These are phyloP conservation scores for Camponotus pennsylvanicus DNA, from an alignment of 1,140 invertebrate species.

Conservation along the genomic window DNA sequence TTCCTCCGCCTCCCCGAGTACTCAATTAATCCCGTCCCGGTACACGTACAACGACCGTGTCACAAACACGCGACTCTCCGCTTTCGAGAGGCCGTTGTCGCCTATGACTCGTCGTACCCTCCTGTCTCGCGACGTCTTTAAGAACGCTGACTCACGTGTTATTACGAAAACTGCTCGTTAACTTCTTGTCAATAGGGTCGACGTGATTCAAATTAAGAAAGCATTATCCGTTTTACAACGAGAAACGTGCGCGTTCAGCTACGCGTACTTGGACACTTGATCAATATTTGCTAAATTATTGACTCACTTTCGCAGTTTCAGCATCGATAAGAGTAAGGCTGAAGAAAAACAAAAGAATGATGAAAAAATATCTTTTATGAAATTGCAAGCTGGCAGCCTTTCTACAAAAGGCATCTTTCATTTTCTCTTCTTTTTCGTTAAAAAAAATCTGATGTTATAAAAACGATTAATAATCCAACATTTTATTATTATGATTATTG, in stretches of 20 bases:
- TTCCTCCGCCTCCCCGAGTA: slow-evolving; percentile 45
- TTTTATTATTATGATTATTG: slow-evolving; percentile 12
- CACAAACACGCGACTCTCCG: slow-evolving; percentile 65
- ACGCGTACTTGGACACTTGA: slow-evolving; percentile 46
- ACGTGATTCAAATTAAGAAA: slow-evolving; percentile 64
- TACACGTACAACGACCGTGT: slow-evolving; percentile 57
- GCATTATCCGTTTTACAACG: slow-evolving; percentile 56
- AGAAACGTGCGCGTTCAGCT: slow-evolving; percentile 31
- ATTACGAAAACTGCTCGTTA: slow-evolving; percentile 65
- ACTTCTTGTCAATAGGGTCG: slow-evolving; percentile 53
- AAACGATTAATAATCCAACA: slow-evolving; percentile 30
- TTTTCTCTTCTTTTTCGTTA: too few relatives aligned
- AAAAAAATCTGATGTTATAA: not conserved
- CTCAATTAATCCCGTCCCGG: slow-evolving; percentile 73
- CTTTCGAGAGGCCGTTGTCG: slow-evolving; percentile 62
- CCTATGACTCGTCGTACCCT: slow-evolving; percentile 42
- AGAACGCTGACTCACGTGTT: slow-evolving; percentile 58
- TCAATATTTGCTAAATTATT: slow-evolving; percentile 58
- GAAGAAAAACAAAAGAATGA: slow-evolving; percentile 41
- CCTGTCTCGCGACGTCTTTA: slow-evolving; percentile 51
- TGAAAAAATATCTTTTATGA: slow-evolving; percentile 48
- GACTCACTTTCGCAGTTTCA: slow-evolving; percentile 37
- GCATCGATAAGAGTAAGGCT: not conserved
- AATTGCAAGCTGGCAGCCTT: slow-evolving; percentile 18
- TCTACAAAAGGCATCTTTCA: too few relatives aligned